Base-by-base conservation (phyloP, 1,140 invertebrate species). In the Homarus americanus region DNA sequence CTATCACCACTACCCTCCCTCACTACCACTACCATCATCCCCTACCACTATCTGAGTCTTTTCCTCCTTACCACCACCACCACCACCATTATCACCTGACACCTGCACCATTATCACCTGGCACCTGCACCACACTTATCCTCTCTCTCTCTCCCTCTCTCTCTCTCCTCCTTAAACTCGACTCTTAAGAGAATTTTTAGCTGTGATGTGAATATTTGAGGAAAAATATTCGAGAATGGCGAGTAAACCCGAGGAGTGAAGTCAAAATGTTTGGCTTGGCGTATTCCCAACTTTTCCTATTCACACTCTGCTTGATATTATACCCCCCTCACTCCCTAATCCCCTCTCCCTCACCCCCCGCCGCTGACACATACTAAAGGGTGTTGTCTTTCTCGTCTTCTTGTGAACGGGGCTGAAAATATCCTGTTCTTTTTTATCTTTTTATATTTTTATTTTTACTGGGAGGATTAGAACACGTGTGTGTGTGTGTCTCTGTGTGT, bases 81-180 rank as follows among this genome's bases (percentile, higher is more conserved):
- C 4, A 15, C 24, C 17, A 58, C 36, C 72, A 73, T 38, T 73
- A 20, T 40, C 24, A 58, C 53, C 53, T 58, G 28, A 44, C 41
- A 17, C 36, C 76, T 41, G 12, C 17, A 3, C 24, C 1, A 10
- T 79, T 20, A 58, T 58, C 24, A 58, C 17, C 17, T 44, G 28
- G 38, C 32, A n/a, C 49, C 44, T 32, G n/a, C n/a, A n/a, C n/a
- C n/a, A n/a, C n/a, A n/a, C n/a, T n/a, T n/a, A n/a, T n/a, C n/a
- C n/a, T n/a, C 41, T 44, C 36, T 41, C 24, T 53, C 78, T n/a
- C 41, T 80, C n/a, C 44, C 40, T 80, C 17, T 44, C 28, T 80
- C 79, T 63, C 38, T 41, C 28, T n/a, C 76, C 36, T 49, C 24
- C 53, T 58, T 17, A 58, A 58, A 58, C 53, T n/a, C 53, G 10